A percentile compares a stretch with the other conserved stretches of the same genome.
Conservation (phyloP, 2,888 invertebrate genomes). For the Tetheella fluctuosa region DNA sequence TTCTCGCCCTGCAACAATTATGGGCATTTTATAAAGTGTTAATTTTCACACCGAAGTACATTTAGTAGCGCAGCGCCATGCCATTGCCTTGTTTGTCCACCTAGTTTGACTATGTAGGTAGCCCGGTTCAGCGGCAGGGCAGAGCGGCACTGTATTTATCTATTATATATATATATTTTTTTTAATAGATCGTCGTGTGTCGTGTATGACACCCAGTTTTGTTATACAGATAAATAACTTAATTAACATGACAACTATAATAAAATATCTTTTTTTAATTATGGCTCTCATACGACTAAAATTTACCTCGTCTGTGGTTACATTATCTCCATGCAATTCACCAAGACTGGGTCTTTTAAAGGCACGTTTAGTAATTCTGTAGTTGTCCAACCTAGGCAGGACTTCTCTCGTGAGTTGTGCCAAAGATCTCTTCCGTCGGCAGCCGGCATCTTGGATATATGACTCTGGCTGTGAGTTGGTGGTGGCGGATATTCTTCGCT, state of each 20-base stretch:
- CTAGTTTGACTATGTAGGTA: too few species aligned
- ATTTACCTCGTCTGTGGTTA: conserved; percentile 74
- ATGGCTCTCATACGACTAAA: conserved; percentile 49
- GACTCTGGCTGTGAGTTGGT: conserved; percentile 61
- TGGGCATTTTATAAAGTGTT: too few species aligned
- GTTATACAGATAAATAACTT: too few species aligned
- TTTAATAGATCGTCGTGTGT: too few species aligned
- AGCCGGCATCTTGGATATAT: conserved; percentile 77
- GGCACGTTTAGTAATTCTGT: conserved; percentile 90
- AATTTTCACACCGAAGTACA: too few species aligned
- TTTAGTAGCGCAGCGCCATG: too few species aligned
- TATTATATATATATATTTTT: too few species aligned
- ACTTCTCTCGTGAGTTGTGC: conserved; percentile 90
- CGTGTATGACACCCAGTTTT: too few species aligned
- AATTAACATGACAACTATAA: too few species aligned
- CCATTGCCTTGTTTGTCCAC: too few species aligned
- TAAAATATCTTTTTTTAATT: conserved; percentile 16
- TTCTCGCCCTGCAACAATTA: conserved; percentile 68
- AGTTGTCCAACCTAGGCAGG: conserved; percentile 92
- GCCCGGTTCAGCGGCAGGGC: too few species aligned
- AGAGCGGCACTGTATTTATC: too few species aligned
- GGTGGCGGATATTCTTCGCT: conserved; percentile 48
- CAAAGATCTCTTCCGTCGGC: conserved; percentile 83
- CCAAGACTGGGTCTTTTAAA: conserved; percentile 92
- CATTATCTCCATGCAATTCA: conserved; percentile 89